phyloP scores from a whole-genome alignment of 2,888 invertebrate species.

The Graphium colonna region DNA sequence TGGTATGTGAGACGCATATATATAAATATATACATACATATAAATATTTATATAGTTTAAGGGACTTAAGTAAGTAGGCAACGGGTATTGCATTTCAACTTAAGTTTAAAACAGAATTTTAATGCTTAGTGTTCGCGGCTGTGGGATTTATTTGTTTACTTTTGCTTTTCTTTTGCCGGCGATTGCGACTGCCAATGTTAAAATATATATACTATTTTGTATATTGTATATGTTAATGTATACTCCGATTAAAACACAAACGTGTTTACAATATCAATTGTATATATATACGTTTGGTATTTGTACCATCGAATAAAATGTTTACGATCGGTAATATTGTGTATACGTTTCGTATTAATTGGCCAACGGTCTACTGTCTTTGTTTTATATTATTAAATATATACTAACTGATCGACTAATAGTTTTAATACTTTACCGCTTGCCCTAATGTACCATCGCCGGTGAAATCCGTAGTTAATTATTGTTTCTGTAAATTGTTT shows the following conservation, averaged over 20 bases:
- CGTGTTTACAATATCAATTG: not conserved
- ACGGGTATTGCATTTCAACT: slow-evolving; percentile 53
- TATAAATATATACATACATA: slow-evolving; percentile 19
- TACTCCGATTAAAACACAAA: not conserved
- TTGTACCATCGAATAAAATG: not conserved
- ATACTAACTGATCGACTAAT: not conserved
- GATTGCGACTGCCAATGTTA: slow-evolving; percentile 2
- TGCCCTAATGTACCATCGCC: slow-evolving; percentile 6
- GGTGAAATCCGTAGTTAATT: slow-evolving; percentile 14
- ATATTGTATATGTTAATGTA: not conserved
- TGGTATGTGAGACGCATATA: not conserved
- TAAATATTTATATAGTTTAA: slow-evolving; percentile 32
- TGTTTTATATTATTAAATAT: not conserved
- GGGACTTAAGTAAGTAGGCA: slow-evolving; percentile 38
- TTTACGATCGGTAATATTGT: not conserved
- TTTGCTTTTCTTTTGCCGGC: slow-evolving; percentile 28
- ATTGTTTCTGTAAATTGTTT: not conserved
- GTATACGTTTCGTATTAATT: not conserved
- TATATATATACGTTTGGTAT: slow-evolving; percentile 12
- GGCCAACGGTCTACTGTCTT: not conserved
- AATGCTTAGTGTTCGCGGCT: slow-evolving; percentile 37
- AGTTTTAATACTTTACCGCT: not conserved
- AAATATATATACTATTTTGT: not conserved
- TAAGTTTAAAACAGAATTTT: slow-evolving; percentile 33
- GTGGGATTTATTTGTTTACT: slow-evolving; percentile 33